Evolutionary conservation across 2,888 invertebrate species (phyloP), one percentile per base, ranked within the genome.

Genomic region (Phoenoteleia sp.): DNA sequence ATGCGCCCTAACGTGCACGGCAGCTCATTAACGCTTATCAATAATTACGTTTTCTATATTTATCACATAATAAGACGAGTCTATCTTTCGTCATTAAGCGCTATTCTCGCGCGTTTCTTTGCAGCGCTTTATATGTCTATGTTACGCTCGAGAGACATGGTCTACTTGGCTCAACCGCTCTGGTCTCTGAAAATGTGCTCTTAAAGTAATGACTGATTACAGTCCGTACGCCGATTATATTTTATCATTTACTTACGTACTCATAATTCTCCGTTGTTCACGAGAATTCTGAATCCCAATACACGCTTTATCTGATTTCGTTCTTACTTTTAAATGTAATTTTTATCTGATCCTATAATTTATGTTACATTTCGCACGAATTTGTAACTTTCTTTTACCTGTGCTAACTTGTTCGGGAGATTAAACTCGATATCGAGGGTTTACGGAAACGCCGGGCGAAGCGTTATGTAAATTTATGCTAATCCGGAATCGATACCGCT

Each of bases 11-110:
- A 80, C 86, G 84, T 86, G 88, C 88, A 87, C 87, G 87, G 87
- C 87, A 86, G 87, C 92, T 91, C 92, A 92, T 93, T 92, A 92
- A 91, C 89, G 91, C 92, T 93, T 93, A 93, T 93, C 93, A 91
- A 93, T 93, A 93, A 93, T 92, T 91, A 91, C 90, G 86, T 92
- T 92, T 85, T 91, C 91, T 92, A 91, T 91, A 91, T 91, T 91
- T 92, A 92, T 92, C 91, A 89, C 91, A 88, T 91, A 91, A 92
- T 91, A 91, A 92, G 91, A 90, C 83, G 56, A 89, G 88, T 89
- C 89, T 89, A 90, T 91, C 91, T 88, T 85, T 91, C 90, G 87
- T 92, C 90, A 89, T 92, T 93, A 92, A 89, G 87, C 86, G 85
- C 81, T 80, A 80, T 85, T 76, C 79, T 82, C 85, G 72, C 79